Percentiles rank a stretch among this genome's conserved stretches.
Evolutionary conservation across 2,888 invertebrate species (phyloP).

Genomic region (Anarsia innoxiella): DNA sequence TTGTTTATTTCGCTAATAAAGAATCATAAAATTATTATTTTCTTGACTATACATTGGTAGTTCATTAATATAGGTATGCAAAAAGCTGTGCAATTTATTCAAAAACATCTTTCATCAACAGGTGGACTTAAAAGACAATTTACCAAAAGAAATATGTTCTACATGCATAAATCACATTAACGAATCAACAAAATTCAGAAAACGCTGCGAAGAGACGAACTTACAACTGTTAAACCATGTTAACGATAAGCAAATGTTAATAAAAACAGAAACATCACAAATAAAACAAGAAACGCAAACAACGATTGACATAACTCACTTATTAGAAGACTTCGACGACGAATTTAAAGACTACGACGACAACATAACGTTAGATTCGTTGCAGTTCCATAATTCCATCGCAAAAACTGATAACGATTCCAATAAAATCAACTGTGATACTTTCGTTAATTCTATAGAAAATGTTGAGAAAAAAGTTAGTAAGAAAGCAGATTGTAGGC

Average conservation of each 20-base stretch:
- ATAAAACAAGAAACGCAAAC: conserved; percentile 17
- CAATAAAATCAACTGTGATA: too few relatives aligned
- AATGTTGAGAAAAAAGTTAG: conserved; percentile 27
- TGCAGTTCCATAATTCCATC: conserved; percentile 10
- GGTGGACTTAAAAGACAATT: conserved; percentile 29
- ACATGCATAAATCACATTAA: conserved; percentile 30
- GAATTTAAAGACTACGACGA: conserved; percentile 37
- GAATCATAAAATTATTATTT: too few relatives aligned
- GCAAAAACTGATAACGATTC: conserved; percentile 1
- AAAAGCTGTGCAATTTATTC: neutral
- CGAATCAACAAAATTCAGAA: conserved; percentile 28
- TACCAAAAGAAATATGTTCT: conserved; percentile 33
- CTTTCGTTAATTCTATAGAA: too few relatives aligned
- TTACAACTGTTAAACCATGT: conserved; percentile 21
- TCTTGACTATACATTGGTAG: too few relatives aligned
- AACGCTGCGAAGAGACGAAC: conserved; percentile 28
- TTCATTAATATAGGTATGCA: neutral
- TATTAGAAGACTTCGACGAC: conserved; percentile 24
- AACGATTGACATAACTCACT: conserved; percentile 32
- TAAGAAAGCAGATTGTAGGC: too few relatives aligned
- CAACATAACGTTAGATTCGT: conserved; percentile 29
- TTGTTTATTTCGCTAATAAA: too few relatives aligned
- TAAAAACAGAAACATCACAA: conserved; percentile 28
- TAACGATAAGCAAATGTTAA: conserved; percentile 18
- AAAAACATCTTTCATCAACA: conserved; percentile 18